Evolutionary conservation across 2,797 vertebrate genomes (phyloP).

Genomic region (Chiloscyllium punctatum): DNA sequence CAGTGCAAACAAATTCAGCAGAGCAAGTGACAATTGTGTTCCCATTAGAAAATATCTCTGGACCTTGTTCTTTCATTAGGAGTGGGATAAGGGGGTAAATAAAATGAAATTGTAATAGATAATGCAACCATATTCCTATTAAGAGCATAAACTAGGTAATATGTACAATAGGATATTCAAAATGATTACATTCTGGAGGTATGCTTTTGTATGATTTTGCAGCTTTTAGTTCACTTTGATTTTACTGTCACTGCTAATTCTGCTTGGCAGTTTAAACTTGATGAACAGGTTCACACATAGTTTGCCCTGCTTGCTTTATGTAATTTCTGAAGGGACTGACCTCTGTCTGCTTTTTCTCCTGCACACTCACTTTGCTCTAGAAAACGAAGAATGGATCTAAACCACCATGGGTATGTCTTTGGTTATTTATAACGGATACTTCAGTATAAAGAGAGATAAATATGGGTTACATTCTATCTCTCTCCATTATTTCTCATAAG

Average conservation of each 20-base stretch:
- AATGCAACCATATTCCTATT: background rate
- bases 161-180: background rate
- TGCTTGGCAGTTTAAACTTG: background rate
- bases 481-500: background rate
- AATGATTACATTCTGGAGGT: background rate
- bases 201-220: background rate
- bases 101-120: background rate
- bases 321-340: slow-evolving; percentile 39
- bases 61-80: background rate
- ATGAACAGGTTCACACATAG: slow-evolving; percentile 2
- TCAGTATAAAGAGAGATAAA: slow-evolving; percentile 27
- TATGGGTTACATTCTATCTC: background rate
- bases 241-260: slow-evolving; percentile 3
- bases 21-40: background rate
- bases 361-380: slow-evolving; percentile 39
- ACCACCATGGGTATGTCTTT: slow-evolving; percentile 41
- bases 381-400: slow-evolving; percentile 54
- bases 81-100: background rate
- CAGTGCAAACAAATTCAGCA: background rate
- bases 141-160: background rate
- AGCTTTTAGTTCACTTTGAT: slow-evolving; percentile 24
- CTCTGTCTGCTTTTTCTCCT: slow-evolving; percentile 42
- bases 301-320: slow-evolving; percentile 21
- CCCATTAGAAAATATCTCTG: background rate
- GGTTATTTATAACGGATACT: slow-evolving; percentile 39